phyloP scores from a whole-genome alignment of 2,888 invertebrate species.

The Seira ritae region DNA sequence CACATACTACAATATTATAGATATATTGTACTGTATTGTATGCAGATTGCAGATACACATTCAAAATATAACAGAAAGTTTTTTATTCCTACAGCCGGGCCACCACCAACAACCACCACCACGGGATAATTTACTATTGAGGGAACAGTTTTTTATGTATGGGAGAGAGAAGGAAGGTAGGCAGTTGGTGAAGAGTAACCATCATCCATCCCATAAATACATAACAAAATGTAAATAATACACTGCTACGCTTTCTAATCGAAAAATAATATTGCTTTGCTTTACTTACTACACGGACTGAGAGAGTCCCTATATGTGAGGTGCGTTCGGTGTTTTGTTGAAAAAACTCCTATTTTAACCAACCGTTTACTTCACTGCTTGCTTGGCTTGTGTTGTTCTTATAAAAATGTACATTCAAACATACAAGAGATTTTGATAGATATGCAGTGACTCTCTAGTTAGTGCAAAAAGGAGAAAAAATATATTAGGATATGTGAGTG shows the following conservation, averaged over 20 bases:
- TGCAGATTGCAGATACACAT: no score
- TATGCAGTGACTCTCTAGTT: background rate
- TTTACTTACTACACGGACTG: background rate
- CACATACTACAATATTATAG: no score
- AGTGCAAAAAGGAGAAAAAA: background rate
- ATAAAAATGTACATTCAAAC: background rate
- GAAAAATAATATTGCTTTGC: slow-evolving; percentile 21
- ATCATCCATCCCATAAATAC: slow-evolving; percentile 38
- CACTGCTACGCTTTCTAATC: slow-evolving; percentile 17
- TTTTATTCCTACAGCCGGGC: slow-evolving; percentile 26
- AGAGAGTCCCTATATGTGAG: slow-evolving; percentile 18
- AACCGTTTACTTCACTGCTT: slow-evolving; percentile 32
- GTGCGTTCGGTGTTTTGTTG: slow-evolving; percentile 42
- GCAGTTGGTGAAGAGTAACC: slow-evolving; percentile 45
- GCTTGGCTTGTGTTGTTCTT: background rate
- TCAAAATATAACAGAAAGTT: background rate
- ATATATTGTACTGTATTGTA: no score
- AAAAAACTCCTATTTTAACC: slow-evolving; percentile 37
- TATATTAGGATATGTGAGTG: background rate
- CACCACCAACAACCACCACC: slow-evolving; percentile 19
- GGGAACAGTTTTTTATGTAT: slow-evolving; percentile 51
- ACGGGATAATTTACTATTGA: slow-evolving; percentile 33
- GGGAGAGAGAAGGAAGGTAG: slow-evolving; percentile 33
- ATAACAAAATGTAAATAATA: slow-evolving; percentile 23
- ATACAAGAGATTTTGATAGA: slow-evolving; percentile 4